A percentile compares a stretch with the other conserved stretches of the same genome.
These are phyloP conservation scores for Chirona hameri DNA, from an alignment of 2,888 invertebrate genomes.

Conservation along the genomic window DNA sequence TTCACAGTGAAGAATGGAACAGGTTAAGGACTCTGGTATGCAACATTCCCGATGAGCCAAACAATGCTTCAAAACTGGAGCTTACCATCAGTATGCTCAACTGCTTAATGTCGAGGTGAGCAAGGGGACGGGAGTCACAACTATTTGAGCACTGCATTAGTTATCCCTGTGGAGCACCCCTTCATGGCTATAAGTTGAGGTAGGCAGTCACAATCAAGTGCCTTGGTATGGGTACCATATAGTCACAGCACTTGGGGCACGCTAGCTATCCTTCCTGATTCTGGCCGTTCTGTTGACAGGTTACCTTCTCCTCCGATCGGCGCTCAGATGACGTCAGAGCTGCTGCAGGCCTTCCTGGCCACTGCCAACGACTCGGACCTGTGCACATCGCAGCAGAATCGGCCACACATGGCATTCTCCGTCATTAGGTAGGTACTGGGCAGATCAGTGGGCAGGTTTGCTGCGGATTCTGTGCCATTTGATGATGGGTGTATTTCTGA, in stretches of 20 bases:
- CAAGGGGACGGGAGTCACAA: too few relatives aligned
- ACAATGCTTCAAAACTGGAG: not conserved
- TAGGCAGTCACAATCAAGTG: too few relatives aligned
- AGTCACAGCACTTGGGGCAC: too few relatives aligned
- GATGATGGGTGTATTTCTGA: too few relatives aligned
- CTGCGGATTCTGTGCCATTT: too few relatives aligned
- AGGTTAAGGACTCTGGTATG: not conserved
- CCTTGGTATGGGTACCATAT: too few relatives aligned
- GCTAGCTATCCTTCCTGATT: too few relatives aligned
- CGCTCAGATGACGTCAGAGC: not conserved
- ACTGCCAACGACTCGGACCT: not conserved
- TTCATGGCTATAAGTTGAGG: too few relatives aligned
- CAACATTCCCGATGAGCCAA: not conserved
- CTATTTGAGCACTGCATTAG: too few relatives aligned
- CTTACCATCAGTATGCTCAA: not conserved
- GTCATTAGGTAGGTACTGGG: not conserved
- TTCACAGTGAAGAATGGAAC: not conserved
- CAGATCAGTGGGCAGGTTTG: too few relatives aligned
- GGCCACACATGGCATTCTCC: not conserved
- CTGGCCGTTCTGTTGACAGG: not conserved
- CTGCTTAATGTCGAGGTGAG: not conserved
- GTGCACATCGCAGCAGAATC: not conserved
- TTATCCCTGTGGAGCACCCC: too few relatives aligned
- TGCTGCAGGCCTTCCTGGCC: not conserved
- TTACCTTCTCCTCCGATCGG: not conserved